Percentiles rank a stretch among this genome's conserved stretches.
phyloP scores from a whole-genome alignment of 2,888 invertebrate species.

The Nephrotoma guestfalica region DNA sequence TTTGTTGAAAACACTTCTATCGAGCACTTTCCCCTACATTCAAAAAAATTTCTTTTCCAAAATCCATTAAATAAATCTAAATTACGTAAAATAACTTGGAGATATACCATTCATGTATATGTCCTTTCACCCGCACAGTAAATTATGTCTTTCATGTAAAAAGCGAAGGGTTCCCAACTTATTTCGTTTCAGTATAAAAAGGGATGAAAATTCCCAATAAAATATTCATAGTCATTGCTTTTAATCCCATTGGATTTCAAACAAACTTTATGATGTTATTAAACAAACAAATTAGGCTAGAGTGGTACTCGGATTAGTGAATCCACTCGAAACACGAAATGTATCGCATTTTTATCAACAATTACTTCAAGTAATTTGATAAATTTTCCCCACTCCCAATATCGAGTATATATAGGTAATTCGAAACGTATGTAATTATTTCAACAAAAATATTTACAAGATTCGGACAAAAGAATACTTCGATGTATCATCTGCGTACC shows the following conservation, averaged over 20 bases:
- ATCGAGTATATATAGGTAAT: not conserved
- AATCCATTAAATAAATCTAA: not conserved
- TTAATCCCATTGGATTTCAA: not conserved
- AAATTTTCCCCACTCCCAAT: not conserved
- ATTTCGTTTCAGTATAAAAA: not conserved
- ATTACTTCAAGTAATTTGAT: not conserved
- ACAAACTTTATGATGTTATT: not conserved
- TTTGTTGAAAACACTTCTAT: not conserved
- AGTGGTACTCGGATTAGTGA: not conserved
- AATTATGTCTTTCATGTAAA: not conserved
- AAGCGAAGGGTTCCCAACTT: not conserved
- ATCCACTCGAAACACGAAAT: not conserved
- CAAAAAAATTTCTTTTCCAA: not conserved
- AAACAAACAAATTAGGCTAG: not conserved
- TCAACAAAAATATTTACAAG: not conserved
- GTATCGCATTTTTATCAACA: not conserved
- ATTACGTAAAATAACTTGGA: not conserved
- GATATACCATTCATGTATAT: not conserved
- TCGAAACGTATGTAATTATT: not conserved
- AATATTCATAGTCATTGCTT: not conserved
- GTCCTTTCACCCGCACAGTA: not conserved
- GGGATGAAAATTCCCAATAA: not conserved
- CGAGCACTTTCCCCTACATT: not conserved
- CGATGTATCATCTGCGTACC: not conserved
- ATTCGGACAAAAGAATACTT: not conserved